Evolutionary conservation across 1,140 invertebrate species (phyloP), one percentile per base, ranked within the genome.

Genomic region (Phymastichus coffea): DNA sequence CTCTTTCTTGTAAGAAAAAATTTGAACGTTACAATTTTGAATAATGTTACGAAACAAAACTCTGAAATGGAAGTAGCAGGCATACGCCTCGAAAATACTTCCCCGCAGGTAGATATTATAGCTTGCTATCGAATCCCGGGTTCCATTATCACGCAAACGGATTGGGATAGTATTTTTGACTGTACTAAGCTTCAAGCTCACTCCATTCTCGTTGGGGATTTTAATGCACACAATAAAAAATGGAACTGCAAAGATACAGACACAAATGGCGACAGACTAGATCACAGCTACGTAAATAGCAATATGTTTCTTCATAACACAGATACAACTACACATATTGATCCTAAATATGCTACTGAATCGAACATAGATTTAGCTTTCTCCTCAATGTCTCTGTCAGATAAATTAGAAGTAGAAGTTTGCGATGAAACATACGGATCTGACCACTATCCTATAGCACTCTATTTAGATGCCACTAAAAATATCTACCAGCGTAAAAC

Each of bases 361-460:
- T 33, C 30, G 14, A 33, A 33, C 14, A 33, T 33, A 33, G 30
- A 33, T 33, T 14, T 33, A 8, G 14, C 14, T 33, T 33, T 33
- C 14, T 33, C 30, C 30, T 8, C 30, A 8, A 14, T 8, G 14
- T 6, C 6, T 14, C 6, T 33, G 6, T 6, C 30, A 8, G 7
- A 33, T 46, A 61, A 66, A 43, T 57, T 69, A 44, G 63, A 65
- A 58, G 72, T 69, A 70, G 52, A 67, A 28, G 61, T 63, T 8
- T 38, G n/a, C 15, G 44, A 47, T 23, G 44, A 47, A n/a, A 20
- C 20, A 20, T 23, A 8, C 20, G 44, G 44, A 12, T 47, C 44
- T 7, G 44, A 47, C 25, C 44, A 47, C 22, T 47, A 7, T 52
- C 48, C 48, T 20, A 9, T 52, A 4, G 4, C 9, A 10, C 10